Base-by-base conservation (phyloP, 2,797 vertebrate genomes). In the Austrolebias charrua region DNA sequence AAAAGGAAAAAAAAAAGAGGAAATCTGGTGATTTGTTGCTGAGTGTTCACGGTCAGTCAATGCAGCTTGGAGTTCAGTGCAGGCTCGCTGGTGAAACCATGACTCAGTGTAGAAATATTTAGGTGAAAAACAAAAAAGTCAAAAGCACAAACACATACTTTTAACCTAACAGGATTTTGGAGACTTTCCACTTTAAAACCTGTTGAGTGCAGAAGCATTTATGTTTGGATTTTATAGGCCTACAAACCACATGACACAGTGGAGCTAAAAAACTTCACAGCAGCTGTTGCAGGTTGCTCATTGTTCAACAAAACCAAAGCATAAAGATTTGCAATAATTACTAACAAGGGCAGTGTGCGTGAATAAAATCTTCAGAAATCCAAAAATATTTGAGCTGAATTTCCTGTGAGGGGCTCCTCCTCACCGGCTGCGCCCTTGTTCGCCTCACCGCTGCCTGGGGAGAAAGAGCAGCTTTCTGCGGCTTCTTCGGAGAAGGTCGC, bases 321-420 rank as follows among this genome's bases (percentile, higher is more conserved):
- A 38, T 15, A 43, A 81, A 70, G 43, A 59, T 43, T 50, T 8
- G 51, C 52, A 52, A 35, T 50, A 62, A 44, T 64, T 14, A 44
- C 70, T 42, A 57, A 29, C 48, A 67, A 62, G 29, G 48, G 16
- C 24, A 60, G 31, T 14, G 59, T 47, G 44, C 31, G 15, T 15
- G 19, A 48, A 33, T 5, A 68, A 79, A 80, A 82, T 80, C 78
- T 66, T 50, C 58, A 51, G 72, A 75, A 80, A 82, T 77, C 84
- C 78, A 71, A 72, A n/a, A 75, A 67, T 81, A 60, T 79, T 80
- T 77, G 62, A 29, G 18, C 12, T 60, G 73, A 76, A 78, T 85
- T 87, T 88, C 86, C 84, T 63, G 76, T 78, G 71, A 75, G 73
- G 78, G 81, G 71, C 87, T 88, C 71, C 81, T 85, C 78, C 80